Base-by-base conservation (phyloP, 2,113 vertebrate genomes). In the Pitta sordida region DNA sequence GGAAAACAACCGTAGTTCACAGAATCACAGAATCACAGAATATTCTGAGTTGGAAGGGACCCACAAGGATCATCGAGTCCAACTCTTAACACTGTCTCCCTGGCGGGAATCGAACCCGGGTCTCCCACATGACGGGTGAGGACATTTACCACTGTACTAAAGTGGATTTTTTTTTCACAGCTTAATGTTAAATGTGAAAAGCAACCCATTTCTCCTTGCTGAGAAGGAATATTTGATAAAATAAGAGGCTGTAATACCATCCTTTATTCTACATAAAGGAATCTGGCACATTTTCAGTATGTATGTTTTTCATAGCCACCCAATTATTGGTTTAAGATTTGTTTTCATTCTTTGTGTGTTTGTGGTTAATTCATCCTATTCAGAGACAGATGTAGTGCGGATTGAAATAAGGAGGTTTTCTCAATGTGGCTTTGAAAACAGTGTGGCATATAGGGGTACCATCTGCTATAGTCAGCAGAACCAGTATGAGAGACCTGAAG, bases 371-470 rank as follows among this genome's bases (percentile, higher is more conserved):
- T 76, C 41, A 76, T 87, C 44, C 36, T 70, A 68, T 75, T 90
- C 88, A 90, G 44, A n/a, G 87, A 71, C 91, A 95, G 80, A 88
- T 89, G 89, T 58, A 87, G 48, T 3, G 0, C 46, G 65, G 60
- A 75, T 76, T 84, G 84, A 91, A 95, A 94, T 82, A 92, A 87
- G 81, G 52, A 82, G 62, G 52, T 84, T 92, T 44, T 71, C 69
- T 87, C 56, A 64, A 87, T 71, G 56, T 68, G 58, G 49, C n/a
- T 91, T 95, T 92, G 65, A 95, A 95, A 95, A 91, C 27, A 51
- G 39, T 48, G 49, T 80, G 60, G 26, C 70, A 68, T 15, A 73
- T 60, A 79, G 44, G 81, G 49, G 26, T 71, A 56, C 74, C 90
- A 89, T 90, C 81, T 92, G 91, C 65, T 89, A 13, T 60, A 71